Percentiles rank a stretch among this genome's conserved stretches.
Evolutionary conservation across 2,113 vertebrate species (phyloP).

Genomic region (Carollia perspicillata): DNA sequence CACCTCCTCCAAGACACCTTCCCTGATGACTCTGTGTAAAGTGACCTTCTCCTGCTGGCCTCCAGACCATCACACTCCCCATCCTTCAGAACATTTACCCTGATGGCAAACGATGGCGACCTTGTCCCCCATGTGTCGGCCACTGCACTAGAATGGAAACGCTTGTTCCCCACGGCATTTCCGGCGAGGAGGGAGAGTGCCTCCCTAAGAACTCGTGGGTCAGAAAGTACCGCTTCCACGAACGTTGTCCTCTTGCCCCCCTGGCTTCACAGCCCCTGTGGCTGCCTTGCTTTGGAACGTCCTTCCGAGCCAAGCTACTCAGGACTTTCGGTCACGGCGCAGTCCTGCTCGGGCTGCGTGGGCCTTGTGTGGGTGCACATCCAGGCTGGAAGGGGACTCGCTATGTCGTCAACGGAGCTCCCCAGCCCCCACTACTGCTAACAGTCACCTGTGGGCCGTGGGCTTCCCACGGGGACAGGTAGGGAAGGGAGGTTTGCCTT

Average conservation of each 20-base stretch:
- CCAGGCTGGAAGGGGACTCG: not conserved
- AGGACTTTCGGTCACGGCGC: not conserved
- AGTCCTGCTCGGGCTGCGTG: not conserved
- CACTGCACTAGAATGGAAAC: not conserved
- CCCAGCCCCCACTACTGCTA: not conserved
- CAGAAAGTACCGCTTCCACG: not conserved
- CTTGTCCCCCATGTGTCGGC: not conserved
- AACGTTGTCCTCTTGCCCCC: not conserved
- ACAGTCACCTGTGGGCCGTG: not conserved
- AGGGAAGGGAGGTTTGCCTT: not conserved
- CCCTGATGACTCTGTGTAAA: not conserved
- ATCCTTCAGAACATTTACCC: not conserved
- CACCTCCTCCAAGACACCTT: not conserved
- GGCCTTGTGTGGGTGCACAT: not conserved
- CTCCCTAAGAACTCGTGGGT: not conserved
- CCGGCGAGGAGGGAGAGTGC: not conserved
- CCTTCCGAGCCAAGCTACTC: not conserved
- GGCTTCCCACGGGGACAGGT: not conserved
- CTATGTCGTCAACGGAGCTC: not conserved
- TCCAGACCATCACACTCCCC: not conserved
- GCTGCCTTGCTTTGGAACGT: not conserved
- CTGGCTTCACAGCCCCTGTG: not conserved
- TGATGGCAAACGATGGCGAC: not conserved
- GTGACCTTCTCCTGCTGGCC: not conserved
- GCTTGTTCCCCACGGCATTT: not conserved